Evolutionary conservation across 1,140 invertebrate species (phyloP).

Genomic region (Thrips palmi): DNA sequence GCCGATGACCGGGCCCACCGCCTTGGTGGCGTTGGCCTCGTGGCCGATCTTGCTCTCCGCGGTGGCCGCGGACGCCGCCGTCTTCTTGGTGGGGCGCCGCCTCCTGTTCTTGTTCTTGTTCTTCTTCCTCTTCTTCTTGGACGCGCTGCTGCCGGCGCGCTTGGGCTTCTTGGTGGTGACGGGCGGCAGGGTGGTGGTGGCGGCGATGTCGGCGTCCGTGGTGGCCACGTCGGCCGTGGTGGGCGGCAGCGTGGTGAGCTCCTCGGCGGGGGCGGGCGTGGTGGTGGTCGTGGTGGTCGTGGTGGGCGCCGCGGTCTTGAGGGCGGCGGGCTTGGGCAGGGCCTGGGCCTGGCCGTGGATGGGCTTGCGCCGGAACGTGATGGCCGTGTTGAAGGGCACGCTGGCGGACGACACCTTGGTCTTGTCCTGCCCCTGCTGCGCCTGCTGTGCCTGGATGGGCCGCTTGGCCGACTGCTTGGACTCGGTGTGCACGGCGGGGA

Average conservation of each 20-base stretch:
- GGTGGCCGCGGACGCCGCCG: conserved; percentile 14
- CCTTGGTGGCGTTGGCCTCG: conserved; percentile 25
- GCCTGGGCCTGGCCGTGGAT: too few relatives aligned
- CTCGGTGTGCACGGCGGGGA: too few relatives aligned
- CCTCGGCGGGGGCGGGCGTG: too few relatives aligned
- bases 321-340: too few relatives aligned
- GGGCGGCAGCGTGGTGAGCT: conserved; percentile 16
- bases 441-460: too few relatives aligned
- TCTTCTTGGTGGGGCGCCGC: conserved; percentile 23
- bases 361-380: too few relatives aligned
- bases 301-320: too few relatives aligned
- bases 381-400: too few relatives aligned
- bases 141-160: conserved; percentile 8
- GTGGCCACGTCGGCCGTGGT: conserved; percentile 22
- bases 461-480: too few relatives aligned
- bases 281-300: too few relatives aligned
- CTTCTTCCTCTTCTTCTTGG: conserved; percentile 15
- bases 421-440: too few relatives aligned
- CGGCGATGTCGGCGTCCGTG: conserved; percentile 22
- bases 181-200: conserved; percentile 1
- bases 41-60: conserved; percentile 26
- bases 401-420: too few relatives aligned
- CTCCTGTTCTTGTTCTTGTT: conserved; percentile 41
- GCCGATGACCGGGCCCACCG: conserved; percentile 25
- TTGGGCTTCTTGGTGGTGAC: conserved; percentile 12